Evolutionary conservation across 2,113 vertebrate genomes (phyloP).

Genomic region (Grantiella picta): DNA sequence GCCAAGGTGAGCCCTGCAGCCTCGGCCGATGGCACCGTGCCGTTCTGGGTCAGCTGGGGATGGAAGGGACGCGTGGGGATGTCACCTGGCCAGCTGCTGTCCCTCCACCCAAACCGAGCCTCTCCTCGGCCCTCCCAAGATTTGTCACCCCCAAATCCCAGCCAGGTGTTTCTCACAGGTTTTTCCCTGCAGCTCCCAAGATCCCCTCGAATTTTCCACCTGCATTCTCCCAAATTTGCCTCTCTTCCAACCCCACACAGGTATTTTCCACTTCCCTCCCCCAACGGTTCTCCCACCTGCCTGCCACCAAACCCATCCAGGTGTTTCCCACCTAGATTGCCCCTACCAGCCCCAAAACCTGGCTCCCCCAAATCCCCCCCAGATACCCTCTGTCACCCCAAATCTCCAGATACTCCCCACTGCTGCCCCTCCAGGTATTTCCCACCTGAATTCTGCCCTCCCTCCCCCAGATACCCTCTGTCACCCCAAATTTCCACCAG

Average conservation of each 20-base stretch:
- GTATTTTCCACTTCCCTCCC: no score
- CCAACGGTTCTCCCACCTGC: no score
- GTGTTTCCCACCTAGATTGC: background rate
- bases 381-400: background rate
- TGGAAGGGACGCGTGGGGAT: fast-evolving
- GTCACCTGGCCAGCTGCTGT: background rate
- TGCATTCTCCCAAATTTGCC: background rate
- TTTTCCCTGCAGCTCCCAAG: no score
- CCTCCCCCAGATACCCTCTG: no score
- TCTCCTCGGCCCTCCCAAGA: background rate
- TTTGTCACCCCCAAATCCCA: fast-evolving
- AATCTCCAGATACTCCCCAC: background rate
- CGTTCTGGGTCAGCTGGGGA: constrained; percentile 89
- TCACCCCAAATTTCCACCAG: no score
- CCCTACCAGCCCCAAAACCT: background rate
- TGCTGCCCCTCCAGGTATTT: no score
- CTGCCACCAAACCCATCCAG: background rate
- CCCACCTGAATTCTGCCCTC: background rate
- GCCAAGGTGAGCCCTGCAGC: constrained; percentile 90
- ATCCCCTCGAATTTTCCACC: background rate
- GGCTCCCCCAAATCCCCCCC: background rate
- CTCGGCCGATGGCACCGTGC: constrained; percentile 89
- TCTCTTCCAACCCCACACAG: background rate
- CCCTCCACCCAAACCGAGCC: background rate
- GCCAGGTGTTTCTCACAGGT: background rate